Percentiles rank a stretch among this genome's conserved stretches.
phyloP scores from a whole-genome alignment of 2,888 invertebrate species.

The Actias luna region DNA sequence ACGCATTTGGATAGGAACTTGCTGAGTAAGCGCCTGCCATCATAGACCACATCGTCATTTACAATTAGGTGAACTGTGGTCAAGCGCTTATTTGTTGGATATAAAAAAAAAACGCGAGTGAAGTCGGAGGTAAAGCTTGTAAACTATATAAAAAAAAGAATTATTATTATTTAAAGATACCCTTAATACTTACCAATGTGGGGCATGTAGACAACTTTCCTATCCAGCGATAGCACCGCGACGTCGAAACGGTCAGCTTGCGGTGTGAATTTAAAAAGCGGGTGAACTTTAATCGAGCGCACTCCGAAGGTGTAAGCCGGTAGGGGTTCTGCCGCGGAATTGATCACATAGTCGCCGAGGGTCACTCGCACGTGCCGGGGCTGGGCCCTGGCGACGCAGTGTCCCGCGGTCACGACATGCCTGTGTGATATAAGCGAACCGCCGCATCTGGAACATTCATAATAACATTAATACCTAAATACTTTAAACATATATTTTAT shows the following conservation, averaged over 20 bases:
- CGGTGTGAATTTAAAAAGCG: conserved; percentile 92
- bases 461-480: neutral
- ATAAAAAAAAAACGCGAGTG: no score
- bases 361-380: conserved; percentile 96
- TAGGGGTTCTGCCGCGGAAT: conserved; percentile 94
- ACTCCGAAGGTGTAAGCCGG: conserved; percentile 96
- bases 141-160: no score
- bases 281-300: conserved; percentile 93
- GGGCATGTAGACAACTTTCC: conserved; percentile 94
- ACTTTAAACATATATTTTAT: no score
- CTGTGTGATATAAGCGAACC: conserved; percentile 94
- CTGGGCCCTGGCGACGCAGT: conserved; percentile 95
- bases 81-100: no score
- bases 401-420: conserved; percentile 96
- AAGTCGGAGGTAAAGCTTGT: no score
- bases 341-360: conserved; percentile 95
- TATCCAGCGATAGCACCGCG: conserved; percentile 92
- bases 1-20: no score
- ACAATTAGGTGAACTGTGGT: no score
- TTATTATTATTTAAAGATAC: no score
- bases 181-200: conserved; percentile 89
- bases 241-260: conserved; percentile 96
- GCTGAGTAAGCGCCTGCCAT: no score
- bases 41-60: no score
- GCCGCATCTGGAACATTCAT: conserved; percentile 86